Base-by-base conservation (phyloP, 2,888 invertebrate species). In the Luperina testacea region DNA sequence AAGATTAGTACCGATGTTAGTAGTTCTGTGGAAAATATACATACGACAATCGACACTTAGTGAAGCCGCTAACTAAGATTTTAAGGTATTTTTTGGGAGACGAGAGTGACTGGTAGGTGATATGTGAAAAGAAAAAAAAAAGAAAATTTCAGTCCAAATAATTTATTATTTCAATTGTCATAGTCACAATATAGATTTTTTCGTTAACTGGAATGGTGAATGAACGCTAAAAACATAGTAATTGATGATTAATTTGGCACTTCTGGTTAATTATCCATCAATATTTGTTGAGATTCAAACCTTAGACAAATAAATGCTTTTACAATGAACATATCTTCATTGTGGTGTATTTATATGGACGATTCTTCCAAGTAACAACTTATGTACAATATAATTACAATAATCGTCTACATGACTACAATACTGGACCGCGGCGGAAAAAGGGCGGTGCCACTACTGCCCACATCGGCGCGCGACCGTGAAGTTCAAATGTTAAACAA, bases 311-410 rank as follows among this genome's bases (percentile, higher is more conserved):
- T 95, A 95, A 95, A 96, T 95, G 95, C 95, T 92, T 91, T 90
- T 90, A 91, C 90, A 91, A 93, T 92, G 88, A 90, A 91, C 90
- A 90, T 89, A 88, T 89, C 83, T 81, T 82, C 84, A 85, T 82
- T 75, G 78, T 77, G 76, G 81, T 87, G 88, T 89, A 81, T 24
- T 89, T 85, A 83, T 82, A 88, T 93, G 95, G 95, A 96, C 95
- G 94, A 95, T 93, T 93, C 88, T 92, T 93, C 90, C 90, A 90
- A 90, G 90, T 91, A 94, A 95, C 94, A 94, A 93, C 90, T 92
- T 96, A 96, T 95, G 94, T 96, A 96, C 95, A 96, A 95, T 95
- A 95, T 95, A 95, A 95, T 94, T 94, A 95, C 94, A 95, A 90
- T 91, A 89, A 88, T 90, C 89, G 88, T 90, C 87, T 90, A 91